Base-by-base conservation (phyloP, 2,113 vertebrate genomes). In the Xyliphius kryptos region DNA sequence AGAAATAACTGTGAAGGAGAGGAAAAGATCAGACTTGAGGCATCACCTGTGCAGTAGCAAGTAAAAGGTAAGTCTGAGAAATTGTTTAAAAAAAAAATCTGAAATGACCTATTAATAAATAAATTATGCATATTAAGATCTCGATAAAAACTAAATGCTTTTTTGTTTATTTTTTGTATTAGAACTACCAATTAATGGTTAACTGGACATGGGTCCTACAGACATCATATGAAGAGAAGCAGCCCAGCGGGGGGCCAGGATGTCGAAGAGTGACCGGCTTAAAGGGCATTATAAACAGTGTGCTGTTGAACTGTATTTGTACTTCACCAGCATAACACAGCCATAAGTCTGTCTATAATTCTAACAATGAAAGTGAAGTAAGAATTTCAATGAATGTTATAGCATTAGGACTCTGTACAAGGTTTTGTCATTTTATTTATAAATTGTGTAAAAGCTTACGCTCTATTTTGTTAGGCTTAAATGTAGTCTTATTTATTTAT, bases 21-120 rank as follows among this genome's bases (percentile, higher is more conserved):
- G 81, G 90, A 91, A 79, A 93, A 91, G 79, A 82, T 90, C 74
- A 90, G 89, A 72, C 74, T 91, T 77, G 87, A 88, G 68, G 73
- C 83, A 79, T 83, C 78, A 75, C 70, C 86, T 80, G 73, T 87
- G 85, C 63, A 89, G 79, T 44, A 77, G 72, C 22, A 21, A 44
- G 43, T 7, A 46, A 17, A 43, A 44, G 19, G 37, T 55, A 67
- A 62, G 62, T 64, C 20, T 21, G 9, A n/a, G 46, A 21, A 52
- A 12, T 22, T 57, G 3, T 44, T 4, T 14, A 11, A 19, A 44
- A n/a, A n/a, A 5, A 8, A 17, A 13, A 10, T n/a, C n/a, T n/a
- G n/a, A n/a, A n/a, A n/a, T n/a, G 2, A 9, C 12, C 9, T 15
- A 7, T 40, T 38, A 38, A 38, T 38, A 10, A 38, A 38, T 6